These are phyloP conservation scores for Hirudo medicinalis DNA, from an alignment of 1,140 invertebrate species.

Conservation along the genomic window DNA sequence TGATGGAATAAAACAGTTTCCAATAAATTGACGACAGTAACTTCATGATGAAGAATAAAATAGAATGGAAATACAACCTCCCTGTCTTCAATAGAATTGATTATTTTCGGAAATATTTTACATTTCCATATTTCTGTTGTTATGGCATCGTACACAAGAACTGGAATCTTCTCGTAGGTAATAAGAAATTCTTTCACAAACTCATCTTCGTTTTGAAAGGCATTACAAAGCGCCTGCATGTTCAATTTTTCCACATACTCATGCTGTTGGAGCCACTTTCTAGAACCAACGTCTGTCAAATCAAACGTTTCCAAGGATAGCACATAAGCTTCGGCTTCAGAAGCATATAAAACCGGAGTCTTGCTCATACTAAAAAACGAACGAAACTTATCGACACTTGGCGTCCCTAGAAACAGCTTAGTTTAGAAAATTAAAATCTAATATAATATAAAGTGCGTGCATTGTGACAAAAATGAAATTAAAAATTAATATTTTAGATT, in stretches of 20 bases:
- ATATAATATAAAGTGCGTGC: too few species aligned
- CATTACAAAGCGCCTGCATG: conserved; percentile 41
- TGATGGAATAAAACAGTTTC: conserved; percentile 40
- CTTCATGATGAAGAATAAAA: conserved; percentile 41
- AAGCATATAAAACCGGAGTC: conserved; percentile 21
- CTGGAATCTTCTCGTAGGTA: conserved; percentile 35
- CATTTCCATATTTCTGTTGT: conserved; percentile 40
- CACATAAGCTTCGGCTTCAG: conserved; percentile 26
- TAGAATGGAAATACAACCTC: conserved; percentile 40
- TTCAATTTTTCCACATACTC: conserved; percentile 41
- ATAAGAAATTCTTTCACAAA: conserved; percentile 41
- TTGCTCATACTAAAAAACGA: background rate
- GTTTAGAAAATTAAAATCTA: too few species aligned
- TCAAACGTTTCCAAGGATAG: conserved; percentile 23
- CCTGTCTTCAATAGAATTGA: conserved; percentile 34
- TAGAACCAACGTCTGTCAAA: conserved; percentile 24
- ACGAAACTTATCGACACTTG: too few species aligned
- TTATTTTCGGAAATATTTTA: conserved; percentile 36
- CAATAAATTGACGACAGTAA: conserved; percentile 37
- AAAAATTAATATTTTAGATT: too few species aligned
- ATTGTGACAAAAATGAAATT: too few species aligned
- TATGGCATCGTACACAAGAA: conserved; percentile 38
- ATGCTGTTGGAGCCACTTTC: conserved; percentile 37
- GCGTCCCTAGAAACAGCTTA: too few species aligned
- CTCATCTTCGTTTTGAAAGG: conserved; percentile 38